phyloP scores from a whole-genome alignment of 2,888 invertebrate genomes.

The Pristionchus exspectatus region DNA sequence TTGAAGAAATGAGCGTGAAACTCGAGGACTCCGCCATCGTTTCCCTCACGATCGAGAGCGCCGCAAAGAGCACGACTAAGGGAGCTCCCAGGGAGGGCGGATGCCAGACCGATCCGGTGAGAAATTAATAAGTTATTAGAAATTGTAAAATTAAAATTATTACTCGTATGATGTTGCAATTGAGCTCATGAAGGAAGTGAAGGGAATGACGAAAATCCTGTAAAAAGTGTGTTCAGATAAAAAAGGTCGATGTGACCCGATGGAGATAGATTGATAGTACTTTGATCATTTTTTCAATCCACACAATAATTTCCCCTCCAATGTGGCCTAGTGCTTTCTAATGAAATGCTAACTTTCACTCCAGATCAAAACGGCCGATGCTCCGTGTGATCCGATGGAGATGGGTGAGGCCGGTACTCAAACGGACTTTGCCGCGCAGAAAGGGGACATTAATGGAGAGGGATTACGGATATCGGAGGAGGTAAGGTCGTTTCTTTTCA shows the following conservation, averaged over 20 bases:
- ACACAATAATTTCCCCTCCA: too few relatives aligned
- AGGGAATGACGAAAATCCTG: too few relatives aligned
- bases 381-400: constrained; percentile 37
- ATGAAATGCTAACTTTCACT: neutral
- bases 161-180: neutral
- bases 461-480: constrained; percentile 37
- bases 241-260: constrained; percentile 8
- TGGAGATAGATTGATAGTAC: too few relatives aligned
- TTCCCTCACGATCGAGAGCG: constrained; percentile 26
- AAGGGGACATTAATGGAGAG: neutral
- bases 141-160: neutral
- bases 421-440: neutral
- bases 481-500: neutral
- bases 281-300: too few relatives aligned
- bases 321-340: too few relatives aligned
- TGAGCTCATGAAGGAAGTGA: neutral
- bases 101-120: constrained; percentile 44
- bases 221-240: constrained; percentile 15
- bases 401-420: neutral
- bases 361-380: constrained; percentile 8
- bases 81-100: constrained; percentile 17
- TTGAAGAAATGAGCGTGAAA: constrained; percentile 30
- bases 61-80: neutral
- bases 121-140: neutral
- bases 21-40: constrained; percentile 11